These are phyloP conservation scores for Dolichomitus sp. DNA, from an alignment of 2,888 invertebrate genomes.

Conservation along the genomic window DNA sequence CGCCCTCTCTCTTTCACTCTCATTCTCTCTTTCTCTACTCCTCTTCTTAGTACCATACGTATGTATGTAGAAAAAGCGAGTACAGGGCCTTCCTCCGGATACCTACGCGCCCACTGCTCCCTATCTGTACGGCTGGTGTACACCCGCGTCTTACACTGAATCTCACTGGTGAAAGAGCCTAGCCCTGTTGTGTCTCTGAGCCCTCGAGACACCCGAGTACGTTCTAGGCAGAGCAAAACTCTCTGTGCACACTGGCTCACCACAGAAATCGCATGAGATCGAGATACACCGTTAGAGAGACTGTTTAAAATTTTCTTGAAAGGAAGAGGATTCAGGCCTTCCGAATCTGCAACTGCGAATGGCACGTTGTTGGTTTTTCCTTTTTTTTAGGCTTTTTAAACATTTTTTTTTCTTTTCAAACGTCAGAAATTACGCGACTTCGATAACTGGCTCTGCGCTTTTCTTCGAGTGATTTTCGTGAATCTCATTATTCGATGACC, in stretches of 20 bases:
- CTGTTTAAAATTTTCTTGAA: constrained; percentile 12
- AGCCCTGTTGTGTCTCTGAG: constrained; percentile 11
- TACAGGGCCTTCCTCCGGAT: neutral
- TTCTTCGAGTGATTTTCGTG: constrained; percentile 20
- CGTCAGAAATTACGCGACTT: neutral
- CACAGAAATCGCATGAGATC: constrained; percentile 37
- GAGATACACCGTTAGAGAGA: constrained; percentile 22
- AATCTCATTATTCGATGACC: constrained; percentile 4
- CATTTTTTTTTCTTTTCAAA: constrained; percentile 1
- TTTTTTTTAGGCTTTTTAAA: too few relatives aligned
- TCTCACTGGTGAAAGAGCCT: constrained; percentile 20
- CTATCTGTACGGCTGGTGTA: constrained; percentile 10
- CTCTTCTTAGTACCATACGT: neutral
- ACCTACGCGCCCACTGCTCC: constrained; percentile 8
- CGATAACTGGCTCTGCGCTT: constrained; percentile 23
- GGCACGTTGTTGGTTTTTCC: neutral
- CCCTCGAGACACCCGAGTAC: constrained; percentile 11
- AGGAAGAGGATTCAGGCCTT: neutral
- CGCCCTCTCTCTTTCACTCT: neutral
- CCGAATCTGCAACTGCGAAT: constrained; percentile 6
- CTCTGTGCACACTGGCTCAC: neutral
- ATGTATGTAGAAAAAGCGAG: constrained; percentile 21
- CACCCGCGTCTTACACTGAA: neutral
- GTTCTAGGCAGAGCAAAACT: constrained; percentile 20
- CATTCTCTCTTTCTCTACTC: neutral